Percentiles rank a stretch among this genome's conserved stretches.
Evolutionary conservation across 2,888 invertebrate genomes (phyloP).

Genomic region (Eilema caniola): DNA sequence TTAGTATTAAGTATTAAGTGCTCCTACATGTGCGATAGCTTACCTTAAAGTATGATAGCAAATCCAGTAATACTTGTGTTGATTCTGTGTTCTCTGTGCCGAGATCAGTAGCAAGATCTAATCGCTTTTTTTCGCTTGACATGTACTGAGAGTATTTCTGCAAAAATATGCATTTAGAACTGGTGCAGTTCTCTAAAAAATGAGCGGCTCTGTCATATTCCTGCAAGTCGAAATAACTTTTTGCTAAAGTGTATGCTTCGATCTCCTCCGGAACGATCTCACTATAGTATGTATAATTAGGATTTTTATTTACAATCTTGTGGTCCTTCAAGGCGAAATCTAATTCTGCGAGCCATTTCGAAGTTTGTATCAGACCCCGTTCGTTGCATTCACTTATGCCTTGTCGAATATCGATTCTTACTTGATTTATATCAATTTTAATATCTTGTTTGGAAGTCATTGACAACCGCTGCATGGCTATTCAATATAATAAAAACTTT

Average conservation of each 20-base stretch:
- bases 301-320: slow-evolving; percentile 85
- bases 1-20: no score
- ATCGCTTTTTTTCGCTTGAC: slow-evolving; percentile 95
- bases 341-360: slow-evolving; percentile 96
- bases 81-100: slow-evolving; percentile 77
- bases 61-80: slow-evolving; percentile 78
- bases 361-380: slow-evolving; percentile 92
- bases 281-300: slow-evolving; percentile 70
- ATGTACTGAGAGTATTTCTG: slow-evolving; percentile 95
- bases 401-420: slow-evolving; percentile 75
- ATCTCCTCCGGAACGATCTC: slow-evolving; percentile 88
- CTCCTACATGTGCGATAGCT: slow-evolving; percentile 8
- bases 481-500: not conserved
- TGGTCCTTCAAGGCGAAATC: slow-evolving; percentile 92
- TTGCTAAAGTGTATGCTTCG: slow-evolving; percentile 92
- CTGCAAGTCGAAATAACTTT: slow-evolving; percentile 95
- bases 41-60: slow-evolving; percentile 81
- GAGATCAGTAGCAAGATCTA: slow-evolving; percentile 89
- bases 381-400: slow-evolving; percentile 90
- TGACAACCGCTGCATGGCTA: slow-evolving; percentile 67
- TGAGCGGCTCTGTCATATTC: slow-evolving; percentile 96
- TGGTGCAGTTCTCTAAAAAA: slow-evolving; percentile 91
- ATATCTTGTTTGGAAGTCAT: slow-evolving; percentile 75
- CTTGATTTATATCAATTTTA: slow-evolving; percentile 78
- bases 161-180: slow-evolving; percentile 92